Evolutionary conservation across 2,888 invertebrate genomes (phyloP).

Genomic region (Fabriciana adippe): DNA sequence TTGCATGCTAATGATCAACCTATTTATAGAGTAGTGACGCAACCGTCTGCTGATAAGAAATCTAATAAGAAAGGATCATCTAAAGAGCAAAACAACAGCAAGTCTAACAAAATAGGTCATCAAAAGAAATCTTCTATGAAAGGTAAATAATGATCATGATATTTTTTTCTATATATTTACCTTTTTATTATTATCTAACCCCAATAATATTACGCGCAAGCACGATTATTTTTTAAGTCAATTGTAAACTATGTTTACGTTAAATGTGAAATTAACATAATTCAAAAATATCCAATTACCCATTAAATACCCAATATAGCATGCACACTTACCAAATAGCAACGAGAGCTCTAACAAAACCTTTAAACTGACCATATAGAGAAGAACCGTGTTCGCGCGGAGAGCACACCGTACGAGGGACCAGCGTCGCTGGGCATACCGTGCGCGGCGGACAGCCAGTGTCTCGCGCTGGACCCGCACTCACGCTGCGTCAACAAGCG

Average conservation of each 20-base stretch:
- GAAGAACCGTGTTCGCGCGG: conserved; percentile 69
- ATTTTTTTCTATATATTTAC: background rate
- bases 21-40: conserved; percentile 75
- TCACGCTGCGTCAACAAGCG: conserved; percentile 88
- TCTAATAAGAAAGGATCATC: conserved; percentile 63
- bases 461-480: conserved; percentile 89
- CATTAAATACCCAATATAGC: too few species aligned
- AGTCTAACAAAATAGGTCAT: conserved; percentile 67
- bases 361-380: conserved; percentile 52
- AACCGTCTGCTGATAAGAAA: conserved; percentile 72
- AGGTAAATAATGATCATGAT: conserved; percentile 52
- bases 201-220: background rate
- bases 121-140: conserved; percentile 76
- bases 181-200: background rate
- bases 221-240: background rate
- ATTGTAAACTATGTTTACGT: too few species aligned
- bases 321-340: too few species aligned
- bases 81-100: conserved; percentile 61
- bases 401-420: conserved; percentile 68
- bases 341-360: too few species aligned
- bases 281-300: too few species aligned
- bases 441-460: conserved; percentile 89
- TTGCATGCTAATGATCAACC: conserved; percentile 77
- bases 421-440: conserved; percentile 89
- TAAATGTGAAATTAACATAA: too few species aligned